phyloP scores from a whole-genome alignment of 30 jellyfish, hydroid and myxozoan species.

The Aurelia coerulea region DNA sequence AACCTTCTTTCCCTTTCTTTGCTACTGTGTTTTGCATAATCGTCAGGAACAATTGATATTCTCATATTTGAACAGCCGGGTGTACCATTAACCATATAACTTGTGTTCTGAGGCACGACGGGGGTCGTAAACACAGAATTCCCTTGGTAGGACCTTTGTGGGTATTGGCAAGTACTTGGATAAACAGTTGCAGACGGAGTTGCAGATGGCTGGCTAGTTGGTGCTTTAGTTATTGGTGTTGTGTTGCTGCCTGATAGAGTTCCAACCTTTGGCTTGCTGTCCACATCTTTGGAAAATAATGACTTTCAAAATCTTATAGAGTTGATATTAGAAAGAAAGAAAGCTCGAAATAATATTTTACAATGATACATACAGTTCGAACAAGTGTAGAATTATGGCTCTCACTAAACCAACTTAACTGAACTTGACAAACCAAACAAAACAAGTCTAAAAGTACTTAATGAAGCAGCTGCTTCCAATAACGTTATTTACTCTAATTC shows the following conservation, averaged over 20 bases:
- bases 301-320: neutral
- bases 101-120: conserved; percentile 45
- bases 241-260: neutral
- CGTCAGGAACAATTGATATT: conserved; percentile 75
- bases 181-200: conserved; percentile 1
- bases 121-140: neutral
- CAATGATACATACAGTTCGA: too few relatives aligned
- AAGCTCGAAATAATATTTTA: too few relatives aligned
- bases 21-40: conserved; percentile 74
- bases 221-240: conserved; percentile 2
- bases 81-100: conserved; percentile 73
- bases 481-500: too few relatives aligned
- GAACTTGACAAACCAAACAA: too few relatives aligned
- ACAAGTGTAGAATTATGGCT: too few relatives aligned
- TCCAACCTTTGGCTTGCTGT: conserved; percentile 24
- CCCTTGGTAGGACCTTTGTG: conserved; percentile 21
- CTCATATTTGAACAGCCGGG: conserved; percentile 79
- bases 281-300: conserved; percentile 20
- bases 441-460: too few relatives aligned
- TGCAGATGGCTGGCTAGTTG: conserved; percentile 7
- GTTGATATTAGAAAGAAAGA: too few relatives aligned
- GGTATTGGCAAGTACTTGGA: conserved; percentile 21
- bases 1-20: conserved; percentile 91
- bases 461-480: too few relatives aligned
- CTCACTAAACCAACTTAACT: too few relatives aligned